phyloP scores from a whole-genome alignment of 2,888 invertebrate species.

The Idaea aversata region DNA sequence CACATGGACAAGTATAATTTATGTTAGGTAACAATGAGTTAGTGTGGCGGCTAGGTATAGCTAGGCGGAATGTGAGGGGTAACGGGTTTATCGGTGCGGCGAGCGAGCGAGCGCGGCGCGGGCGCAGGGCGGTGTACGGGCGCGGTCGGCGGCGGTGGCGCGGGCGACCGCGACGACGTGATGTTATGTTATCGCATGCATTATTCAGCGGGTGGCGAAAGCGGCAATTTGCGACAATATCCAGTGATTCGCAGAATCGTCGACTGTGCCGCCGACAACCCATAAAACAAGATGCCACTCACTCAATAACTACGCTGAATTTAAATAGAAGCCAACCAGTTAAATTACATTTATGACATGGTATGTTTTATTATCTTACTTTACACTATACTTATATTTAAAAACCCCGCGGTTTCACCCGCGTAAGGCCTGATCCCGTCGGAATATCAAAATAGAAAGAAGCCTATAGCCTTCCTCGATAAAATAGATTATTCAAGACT shows the following conservation, averaged over 20 bases:
- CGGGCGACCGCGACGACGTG: slow-evolving; percentile 66
- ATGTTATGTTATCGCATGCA: slow-evolving; percentile 78
- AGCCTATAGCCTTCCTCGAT: too few relatives aligned
- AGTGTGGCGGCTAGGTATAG: slow-evolving; percentile 36
- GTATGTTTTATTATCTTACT: slow-evolving; percentile 27
- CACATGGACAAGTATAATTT: slow-evolving; percentile 48
- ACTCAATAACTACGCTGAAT: slow-evolving; percentile 70
- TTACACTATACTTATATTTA: slow-evolving; percentile 3
- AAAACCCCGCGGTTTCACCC: too few relatives aligned
- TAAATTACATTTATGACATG: slow-evolving; percentile 27
- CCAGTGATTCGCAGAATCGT: slow-evolving; percentile 75
- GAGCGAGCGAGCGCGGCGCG: slow-evolving; percentile 31
- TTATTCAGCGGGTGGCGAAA: slow-evolving; percentile 79
- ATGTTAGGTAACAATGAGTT: slow-evolving; percentile 51
- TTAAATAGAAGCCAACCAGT: slow-evolving; percentile 59
- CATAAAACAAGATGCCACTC: slow-evolving; percentile 73
- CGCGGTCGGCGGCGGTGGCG: slow-evolving; percentile 22
- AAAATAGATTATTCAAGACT: too few relatives aligned
- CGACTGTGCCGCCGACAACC: slow-evolving; percentile 70
- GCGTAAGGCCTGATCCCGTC: too few relatives aligned
- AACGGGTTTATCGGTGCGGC: slow-evolving; percentile 42
- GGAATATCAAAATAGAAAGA: too few relatives aligned
- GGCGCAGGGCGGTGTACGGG: slow-evolving; percentile 35
- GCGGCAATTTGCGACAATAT: slow-evolving; percentile 80
- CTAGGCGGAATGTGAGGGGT: slow-evolving; percentile 47